These are phyloP conservation scores for Cygnus atratus DNA, from an alignment of 2,113 vertebrate species.

Conservation along the genomic window DNA sequence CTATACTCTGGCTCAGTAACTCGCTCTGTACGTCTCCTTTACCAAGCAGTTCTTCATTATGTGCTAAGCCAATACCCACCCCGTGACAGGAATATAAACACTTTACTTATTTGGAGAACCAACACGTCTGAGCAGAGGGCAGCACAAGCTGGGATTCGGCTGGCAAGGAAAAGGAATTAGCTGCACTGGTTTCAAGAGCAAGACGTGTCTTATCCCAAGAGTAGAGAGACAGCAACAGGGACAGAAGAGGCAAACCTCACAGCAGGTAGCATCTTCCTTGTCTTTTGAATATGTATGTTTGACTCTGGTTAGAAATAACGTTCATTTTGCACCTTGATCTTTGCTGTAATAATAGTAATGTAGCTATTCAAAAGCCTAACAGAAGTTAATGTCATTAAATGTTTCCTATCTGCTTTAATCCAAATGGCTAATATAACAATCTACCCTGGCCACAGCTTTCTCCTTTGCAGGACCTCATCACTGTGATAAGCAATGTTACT, in stretches of 20 bases:
- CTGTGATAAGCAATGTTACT: accelerated
- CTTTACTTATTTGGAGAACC: not conserved
- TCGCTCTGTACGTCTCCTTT: not conserved
- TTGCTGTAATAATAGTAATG: not conserved
- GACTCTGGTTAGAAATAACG: not conserved
- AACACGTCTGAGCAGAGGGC: not conserved
- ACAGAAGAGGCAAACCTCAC: not conserved
- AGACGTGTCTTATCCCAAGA: not conserved
- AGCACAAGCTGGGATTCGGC: not conserved
- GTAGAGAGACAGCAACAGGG: not conserved
- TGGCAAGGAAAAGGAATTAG: not conserved
- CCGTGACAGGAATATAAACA: not conserved
- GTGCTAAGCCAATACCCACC: not conserved
- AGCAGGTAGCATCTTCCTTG: accelerated
- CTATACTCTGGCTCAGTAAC: not conserved
- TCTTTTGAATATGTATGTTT: not conserved
- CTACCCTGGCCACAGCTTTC: not conserved
- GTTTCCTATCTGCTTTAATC: not conserved
- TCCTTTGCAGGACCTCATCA: not conserved
- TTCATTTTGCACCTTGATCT: not conserved
- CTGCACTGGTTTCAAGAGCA: not conserved
- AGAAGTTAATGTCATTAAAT: not conserved
- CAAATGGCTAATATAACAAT: not conserved
- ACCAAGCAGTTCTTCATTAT: not conserved
- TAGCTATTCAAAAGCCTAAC: not conserved